Percentiles rank a stretch among this genome's conserved stretches.
phyloP scores from a whole-genome alignment of 2,113 vertebrate species.

The Clupea harengus region DNA sequence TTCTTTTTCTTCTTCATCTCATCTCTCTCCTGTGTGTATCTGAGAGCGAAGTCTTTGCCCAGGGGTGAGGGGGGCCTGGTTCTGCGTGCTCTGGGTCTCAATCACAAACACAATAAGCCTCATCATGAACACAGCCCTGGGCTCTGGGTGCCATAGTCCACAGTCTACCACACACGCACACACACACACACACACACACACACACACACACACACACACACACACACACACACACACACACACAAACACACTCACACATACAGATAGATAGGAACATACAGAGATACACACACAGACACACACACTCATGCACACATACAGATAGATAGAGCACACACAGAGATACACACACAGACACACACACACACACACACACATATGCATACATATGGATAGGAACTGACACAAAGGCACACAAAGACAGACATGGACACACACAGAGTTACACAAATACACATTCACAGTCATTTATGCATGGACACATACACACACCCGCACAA shows the following conservation, averaged over 20 bases:
- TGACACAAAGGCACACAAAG: not conserved
- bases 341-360: not conserved
- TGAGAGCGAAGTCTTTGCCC: not conserved
- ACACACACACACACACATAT: not conserved
- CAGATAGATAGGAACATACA: not conserved
- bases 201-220: not conserved
- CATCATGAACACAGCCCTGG: not conserved
- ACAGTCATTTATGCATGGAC: not conserved
- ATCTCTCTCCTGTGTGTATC: not conserved
- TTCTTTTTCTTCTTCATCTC: not conserved
- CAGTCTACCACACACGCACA: not conserved
- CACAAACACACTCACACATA: not conserved
- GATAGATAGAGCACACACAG: not conserved
- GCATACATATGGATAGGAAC: not conserved
- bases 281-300: not conserved
- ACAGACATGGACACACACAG: not conserved
- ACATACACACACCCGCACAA: not conserved
- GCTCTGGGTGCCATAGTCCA: not conserved
- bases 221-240: not conserved
- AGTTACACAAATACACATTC: not conserved
- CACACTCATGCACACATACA: not conserved
- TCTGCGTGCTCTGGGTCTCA: constrained; percentile 8
- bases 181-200: not conserved
- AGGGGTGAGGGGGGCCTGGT: not conserved
- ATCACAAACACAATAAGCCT: not conserved